Evolutionary conservation across 2,888 invertebrate species (phyloP), one percentile per base, ranked within the genome.

Genomic region (Blera fallax): DNA sequence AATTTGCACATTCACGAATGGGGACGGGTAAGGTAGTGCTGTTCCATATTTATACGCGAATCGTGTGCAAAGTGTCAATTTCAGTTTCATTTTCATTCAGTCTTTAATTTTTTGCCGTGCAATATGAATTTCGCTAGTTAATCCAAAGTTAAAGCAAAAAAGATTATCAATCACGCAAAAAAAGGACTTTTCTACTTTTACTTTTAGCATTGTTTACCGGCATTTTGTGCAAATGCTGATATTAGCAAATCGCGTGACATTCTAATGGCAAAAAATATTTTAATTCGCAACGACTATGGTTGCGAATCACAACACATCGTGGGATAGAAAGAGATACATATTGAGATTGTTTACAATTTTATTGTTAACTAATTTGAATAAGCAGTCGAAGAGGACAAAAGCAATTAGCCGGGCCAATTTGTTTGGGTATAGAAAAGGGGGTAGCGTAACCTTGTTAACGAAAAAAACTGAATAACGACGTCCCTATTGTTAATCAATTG

Each of bases 61-160:
- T 84, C 64, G 80, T 84, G 80, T 80, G 84, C 73, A 50, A 70
- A 79, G 84, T 79, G 70, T 83, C 83, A 73, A 62, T 82, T 82
- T 76, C 76, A 70, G 81, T 74, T 79, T 84, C 70, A 70, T 74
- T 78, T 45, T 65, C 50, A 52, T 79, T 74, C 64, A 74, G 62
- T 79, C 54, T 43, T 73, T 40, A 54, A 65, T 27, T 65, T n/a
- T 54, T 29, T 54, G 40, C 16, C 37, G 32, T 62, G 34, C 29
- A 54, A 24, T 78, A 60, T 67, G 29, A 62, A 54, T 60, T 77
- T 52, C 11, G 45, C 72, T 83, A 67, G 72, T 77, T 67, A 77
- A 70, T 3, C 40, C 18, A 80, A 4, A 56, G 40, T 45, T 27
- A 34, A 60, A 69, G n/a, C 52, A 76, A 54, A 50, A 78, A 83